Evolutionary conservation across 92 coral and sea anemone genomes (phyloP).

Genomic region (Muricea muricata): DNA sequence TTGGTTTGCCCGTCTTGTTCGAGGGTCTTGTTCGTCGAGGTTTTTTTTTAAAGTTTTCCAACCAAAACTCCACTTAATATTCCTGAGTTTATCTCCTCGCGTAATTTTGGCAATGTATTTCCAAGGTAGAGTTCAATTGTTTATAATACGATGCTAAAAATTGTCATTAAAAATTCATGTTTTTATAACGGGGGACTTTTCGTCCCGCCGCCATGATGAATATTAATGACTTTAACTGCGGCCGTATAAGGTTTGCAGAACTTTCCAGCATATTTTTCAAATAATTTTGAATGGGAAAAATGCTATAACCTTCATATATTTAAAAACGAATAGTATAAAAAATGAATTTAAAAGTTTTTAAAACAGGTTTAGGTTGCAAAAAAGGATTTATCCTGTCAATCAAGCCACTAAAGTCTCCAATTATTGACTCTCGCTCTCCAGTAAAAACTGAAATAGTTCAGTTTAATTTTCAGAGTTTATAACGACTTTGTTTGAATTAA

Average conservation of each 20-base stretch:
- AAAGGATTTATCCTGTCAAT: too few species aligned
- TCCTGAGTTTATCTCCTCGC: not conserved
- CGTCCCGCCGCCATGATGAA: constrained; percentile 1
- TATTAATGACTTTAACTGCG: not conserved
- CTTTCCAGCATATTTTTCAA: not conserved
- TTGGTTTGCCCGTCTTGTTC: not conserved
- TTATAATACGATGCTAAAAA: not conserved
- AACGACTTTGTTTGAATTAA: too few species aligned
- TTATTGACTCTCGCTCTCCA: too few species aligned
- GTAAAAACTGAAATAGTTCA: too few species aligned
- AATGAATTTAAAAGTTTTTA: too few species aligned
- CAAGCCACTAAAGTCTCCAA: too few species aligned
- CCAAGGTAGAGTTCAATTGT: constrained; percentile 9
- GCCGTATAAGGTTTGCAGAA: not conserved
- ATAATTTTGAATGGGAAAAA: too few species aligned
- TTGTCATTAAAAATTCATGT: constrained; percentile 18
- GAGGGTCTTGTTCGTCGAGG: too few species aligned
- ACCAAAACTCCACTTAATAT: not conserved
- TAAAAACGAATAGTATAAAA: too few species aligned
- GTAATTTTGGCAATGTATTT: not conserved
- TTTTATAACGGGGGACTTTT: not conserved
- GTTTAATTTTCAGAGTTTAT: too few species aligned
- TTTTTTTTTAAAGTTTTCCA: not conserved
- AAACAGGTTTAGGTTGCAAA: too few species aligned
- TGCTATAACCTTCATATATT: too few species aligned